Evolutionary conservation across 2,113 vertebrate genomes (phyloP).

Genomic region (Vicugna pacos): DNA sequence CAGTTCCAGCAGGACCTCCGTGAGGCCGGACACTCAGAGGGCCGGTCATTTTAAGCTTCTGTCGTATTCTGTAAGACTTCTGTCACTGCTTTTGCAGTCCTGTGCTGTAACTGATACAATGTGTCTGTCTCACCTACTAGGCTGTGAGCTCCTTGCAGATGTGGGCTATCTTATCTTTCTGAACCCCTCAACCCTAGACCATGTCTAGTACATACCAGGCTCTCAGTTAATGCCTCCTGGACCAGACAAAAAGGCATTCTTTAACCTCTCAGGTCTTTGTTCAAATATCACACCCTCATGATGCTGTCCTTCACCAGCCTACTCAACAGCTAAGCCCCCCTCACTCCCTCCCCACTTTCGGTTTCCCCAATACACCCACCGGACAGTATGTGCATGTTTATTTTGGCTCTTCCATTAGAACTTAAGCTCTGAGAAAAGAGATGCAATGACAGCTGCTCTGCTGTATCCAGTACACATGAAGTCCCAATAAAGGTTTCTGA

Average conservation of each 20-base stretch:
- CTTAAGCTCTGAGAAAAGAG: constrained; percentile 1
- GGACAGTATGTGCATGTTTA: neutral
- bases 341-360: neutral
- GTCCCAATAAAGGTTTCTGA: neutral
- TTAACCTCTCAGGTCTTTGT: neutral
- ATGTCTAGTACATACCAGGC: neutral
- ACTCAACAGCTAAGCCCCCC: neutral
- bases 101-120: neutral
- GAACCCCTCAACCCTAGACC: neutral
- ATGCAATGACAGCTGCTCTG: neutral
- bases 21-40: neutral
- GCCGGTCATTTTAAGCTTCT: neutral
- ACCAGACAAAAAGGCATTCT: neutral
- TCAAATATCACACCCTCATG: constrained; percentile 16
- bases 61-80: neutral
- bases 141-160: neutral
- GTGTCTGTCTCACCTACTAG: neutral
- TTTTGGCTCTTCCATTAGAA: neutral
- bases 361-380: neutral
- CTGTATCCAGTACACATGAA: neutral
- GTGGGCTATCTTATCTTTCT: neutral
- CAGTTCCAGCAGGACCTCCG: neutral
- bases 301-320: neutral
- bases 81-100: neutral
- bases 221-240: neutral